A percentile compares a stretch with the other conserved stretches of the same genome.
Evolutionary conservation across 2,113 vertebrate genomes (phyloP).

Genomic region (Xiphophorus maculatus): DNA sequence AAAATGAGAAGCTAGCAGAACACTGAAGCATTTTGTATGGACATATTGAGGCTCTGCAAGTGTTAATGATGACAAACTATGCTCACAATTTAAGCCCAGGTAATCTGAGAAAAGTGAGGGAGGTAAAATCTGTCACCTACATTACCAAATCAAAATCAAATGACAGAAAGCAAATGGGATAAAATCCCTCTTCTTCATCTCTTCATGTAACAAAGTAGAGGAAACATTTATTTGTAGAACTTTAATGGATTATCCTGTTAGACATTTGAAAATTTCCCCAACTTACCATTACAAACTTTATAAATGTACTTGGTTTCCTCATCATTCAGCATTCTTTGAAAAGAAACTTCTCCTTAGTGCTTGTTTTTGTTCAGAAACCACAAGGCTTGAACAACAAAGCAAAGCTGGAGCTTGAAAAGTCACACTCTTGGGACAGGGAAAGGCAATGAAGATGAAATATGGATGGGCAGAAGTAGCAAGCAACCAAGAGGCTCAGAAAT

Average conservation of each 20-base stretch:
- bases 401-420: background rate
- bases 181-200: background rate
- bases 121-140: too few relatives aligned
- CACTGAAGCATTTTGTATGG: too few relatives aligned
- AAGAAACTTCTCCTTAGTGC: background rate
- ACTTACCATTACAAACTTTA: background rate
- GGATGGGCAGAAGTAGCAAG: background rate
- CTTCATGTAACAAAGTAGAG: background rate
- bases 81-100: too few relatives aligned
- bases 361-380: background rate
- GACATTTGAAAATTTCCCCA: background rate
- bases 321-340: background rate
- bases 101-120: too few relatives aligned
- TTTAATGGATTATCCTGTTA: too few relatives aligned
- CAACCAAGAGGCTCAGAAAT: constrained; percentile 2
- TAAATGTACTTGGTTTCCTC: background rate
- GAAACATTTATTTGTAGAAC: background rate
- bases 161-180: too few relatives aligned
- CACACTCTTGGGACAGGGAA: background rate
- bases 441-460: constrained; percentile 15
- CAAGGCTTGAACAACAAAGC: background rate
- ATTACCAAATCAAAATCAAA: too few relatives aligned
- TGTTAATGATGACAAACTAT: too few relatives aligned
- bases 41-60: too few relatives aligned
- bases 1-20: too few relatives aligned